Percentiles rank a stretch among this genome's conserved stretches.
These are phyloP conservation scores for Lithobates pipiens DNA, from an alignment of 2,797 vertebrate genomes.

Conservation along the genomic window DNA sequence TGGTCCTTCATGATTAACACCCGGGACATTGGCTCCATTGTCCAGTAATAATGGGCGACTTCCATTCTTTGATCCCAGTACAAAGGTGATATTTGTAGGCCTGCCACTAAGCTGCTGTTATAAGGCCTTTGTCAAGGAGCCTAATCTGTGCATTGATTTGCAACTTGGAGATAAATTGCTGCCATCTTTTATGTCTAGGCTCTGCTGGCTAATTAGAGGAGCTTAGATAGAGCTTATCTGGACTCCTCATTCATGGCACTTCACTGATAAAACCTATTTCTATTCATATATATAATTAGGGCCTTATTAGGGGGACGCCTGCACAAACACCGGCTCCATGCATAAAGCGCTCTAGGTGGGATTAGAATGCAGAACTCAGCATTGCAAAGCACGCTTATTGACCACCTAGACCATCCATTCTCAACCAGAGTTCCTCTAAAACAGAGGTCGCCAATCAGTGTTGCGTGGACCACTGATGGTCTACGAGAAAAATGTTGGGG, in stretches of 20 bases:
- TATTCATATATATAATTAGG: too few species aligned
- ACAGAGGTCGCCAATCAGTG: too few species aligned
- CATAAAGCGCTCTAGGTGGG: too few species aligned
- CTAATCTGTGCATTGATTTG: neutral
- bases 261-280: neutral
- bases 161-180: slow-evolving; percentile 6
- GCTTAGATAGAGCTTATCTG: slow-evolving; percentile 43
- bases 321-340: too few species aligned
- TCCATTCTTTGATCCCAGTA: neutral
- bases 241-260: neutral
- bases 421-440: too few species aligned
- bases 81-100: slow-evolving; percentile 18
- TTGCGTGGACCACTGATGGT: too few species aligned
- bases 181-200: slow-evolving; percentile 9
- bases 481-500: too few species aligned
- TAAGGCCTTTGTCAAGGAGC: neutral
- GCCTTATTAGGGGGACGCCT: too few species aligned
- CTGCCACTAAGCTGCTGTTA: neutral
- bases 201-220: slow-evolving; percentile 6
- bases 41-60: neutral
- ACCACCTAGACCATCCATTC: too few species aligned
- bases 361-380: too few species aligned
- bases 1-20: neutral
- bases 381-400: too few species aligned
- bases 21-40: slow-evolving; percentile 1